Base-by-base conservation (phyloP, 2,888 invertebrate genomes). In the Serripes groenlandicus region DNA sequence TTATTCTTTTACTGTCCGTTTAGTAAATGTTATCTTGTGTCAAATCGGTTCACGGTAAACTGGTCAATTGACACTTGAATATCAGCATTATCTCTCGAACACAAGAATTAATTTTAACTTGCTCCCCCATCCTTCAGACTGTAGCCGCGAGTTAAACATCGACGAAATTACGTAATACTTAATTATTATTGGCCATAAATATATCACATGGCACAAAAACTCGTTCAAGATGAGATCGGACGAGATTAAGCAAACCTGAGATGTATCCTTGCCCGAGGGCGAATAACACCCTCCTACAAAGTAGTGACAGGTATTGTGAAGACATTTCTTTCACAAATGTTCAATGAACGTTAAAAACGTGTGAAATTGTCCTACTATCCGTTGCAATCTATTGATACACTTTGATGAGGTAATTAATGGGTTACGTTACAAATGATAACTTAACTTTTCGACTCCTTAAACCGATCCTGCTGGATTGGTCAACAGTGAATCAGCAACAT, bases 41-140 rank as follows among this genome's bases (percentile, higher is more conserved):
- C 62, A 62, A n/a, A 62, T 62, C 62, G 28, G 62, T 28, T 62
- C n/a, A 62, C n/a, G 62, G 34, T 23, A 34, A 62, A 62, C 62
- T 26, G 32, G 34, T 21, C 62, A 62, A 62, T 62, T 62, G 62
- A 62, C 62, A 62, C 62, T 71, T 56, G 78, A 66, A 78, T 72
- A 52, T 71, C 69, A 70, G 74, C 64, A 75, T 71, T 75, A 62
- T 70, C 62, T 26, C 26, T 30, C 49, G 34, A 69, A 64, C 62
- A 68, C 76, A 35, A 71, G 58, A 73, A 68, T 68, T 69, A 54
- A 81, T 73, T 68, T 73, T 81, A 72, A 81, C 76, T 69, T 81
- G 72, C 76, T 70, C 76, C 42, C 35, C 68, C 32, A 66, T 30
- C 71, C 34, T 49, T 62, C 58, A 71, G 56, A 71, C 32, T 69